Conservation (phyloP, 2,888 invertebrate species). For the Didymodactylos carnosus region DNA sequence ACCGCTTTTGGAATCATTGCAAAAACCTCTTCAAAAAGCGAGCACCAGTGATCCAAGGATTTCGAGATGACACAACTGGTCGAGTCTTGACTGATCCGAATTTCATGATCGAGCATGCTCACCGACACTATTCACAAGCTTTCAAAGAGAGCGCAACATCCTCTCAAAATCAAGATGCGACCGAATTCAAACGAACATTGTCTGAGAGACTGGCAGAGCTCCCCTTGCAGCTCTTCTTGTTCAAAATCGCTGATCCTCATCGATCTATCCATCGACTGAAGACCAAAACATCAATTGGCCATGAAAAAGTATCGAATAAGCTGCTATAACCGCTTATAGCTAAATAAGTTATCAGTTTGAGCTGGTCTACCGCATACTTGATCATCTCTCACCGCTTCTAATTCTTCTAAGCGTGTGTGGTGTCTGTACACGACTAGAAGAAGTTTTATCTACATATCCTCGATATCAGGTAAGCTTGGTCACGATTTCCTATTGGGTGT, state of each 20-base stretch:
- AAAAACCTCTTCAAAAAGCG: background rate
- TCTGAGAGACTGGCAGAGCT: background rate
- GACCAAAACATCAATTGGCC: background rate
- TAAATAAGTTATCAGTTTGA: too few relatives aligned
- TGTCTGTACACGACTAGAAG: too few relatives aligned
- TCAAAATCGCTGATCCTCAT: background rate
- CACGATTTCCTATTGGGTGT: too few relatives aligned
- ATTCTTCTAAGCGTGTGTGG: too few relatives aligned
- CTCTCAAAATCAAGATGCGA: background rate
- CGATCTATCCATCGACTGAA: background rate
- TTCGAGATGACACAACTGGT: background rate
- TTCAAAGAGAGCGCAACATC: background rate
- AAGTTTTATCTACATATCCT: too few relatives aligned
- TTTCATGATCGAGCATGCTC: background rate
- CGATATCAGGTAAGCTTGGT: too few relatives aligned
- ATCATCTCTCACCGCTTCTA: too few relatives aligned
- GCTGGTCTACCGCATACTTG: too few relatives aligned
- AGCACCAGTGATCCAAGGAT: background rate
- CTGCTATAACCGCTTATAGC: background rate
- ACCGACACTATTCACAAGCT: background rate
- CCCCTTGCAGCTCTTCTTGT: background rate
- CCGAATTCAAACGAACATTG: background rate
- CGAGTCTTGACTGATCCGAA: background rate
- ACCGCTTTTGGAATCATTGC: background rate
- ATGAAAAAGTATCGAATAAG: background rate